phyloP scores from a whole-genome alignment of 2,888 invertebrate species.

The Euplexia lucipara region DNA sequence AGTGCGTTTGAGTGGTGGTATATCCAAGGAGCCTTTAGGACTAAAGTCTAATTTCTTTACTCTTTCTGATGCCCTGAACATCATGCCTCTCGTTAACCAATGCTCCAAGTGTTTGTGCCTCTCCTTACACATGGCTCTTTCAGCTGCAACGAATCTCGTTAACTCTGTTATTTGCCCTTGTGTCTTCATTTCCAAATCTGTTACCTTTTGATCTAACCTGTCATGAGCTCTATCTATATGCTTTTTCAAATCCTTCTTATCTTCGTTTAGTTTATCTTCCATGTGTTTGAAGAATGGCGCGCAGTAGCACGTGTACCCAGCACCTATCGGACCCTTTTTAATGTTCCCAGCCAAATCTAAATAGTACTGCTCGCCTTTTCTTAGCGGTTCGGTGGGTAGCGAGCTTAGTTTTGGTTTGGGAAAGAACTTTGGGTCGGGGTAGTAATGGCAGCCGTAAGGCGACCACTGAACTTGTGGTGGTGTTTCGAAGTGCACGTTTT shows the following conservation, averaged over 20 bases:
- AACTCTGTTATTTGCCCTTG: constrained; percentile 93
- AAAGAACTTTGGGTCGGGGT: constrained; percentile 96
- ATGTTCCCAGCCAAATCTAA: constrained; percentile 98
- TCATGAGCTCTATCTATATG: constrained; percentile 95
- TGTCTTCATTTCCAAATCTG: constrained; percentile 94
- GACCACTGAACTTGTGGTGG: constrained; percentile 93
- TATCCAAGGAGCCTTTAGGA: constrained; percentile 89
- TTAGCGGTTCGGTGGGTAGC: constrained; percentile 96
- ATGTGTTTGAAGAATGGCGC: constrained; percentile 97
- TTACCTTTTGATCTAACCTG: constrained; percentile 95
- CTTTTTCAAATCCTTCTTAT: constrained; percentile 95
- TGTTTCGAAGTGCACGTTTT: constrained; percentile 90
- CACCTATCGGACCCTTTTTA: constrained; percentile 98
- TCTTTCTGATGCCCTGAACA: constrained; percentile 91
- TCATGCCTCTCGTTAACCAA: constrained; percentile 92
- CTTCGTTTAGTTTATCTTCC: constrained; percentile 95
- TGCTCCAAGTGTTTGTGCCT: constrained; percentile 93
- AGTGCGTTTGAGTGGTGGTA: constrained; percentile 92
- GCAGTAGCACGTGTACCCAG: constrained; percentile 98
- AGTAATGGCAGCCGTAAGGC: constrained; percentile 97
- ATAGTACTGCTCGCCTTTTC: constrained; percentile 98
- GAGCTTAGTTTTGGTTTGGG: constrained; percentile 96
- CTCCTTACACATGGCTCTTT: constrained; percentile 92
- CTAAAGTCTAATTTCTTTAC: constrained; percentile 86
- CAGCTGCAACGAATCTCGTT: constrained; percentile 92